Conservation (phyloP, 2,888 invertebrate genomes). For the Lysandra coridon region DNA sequence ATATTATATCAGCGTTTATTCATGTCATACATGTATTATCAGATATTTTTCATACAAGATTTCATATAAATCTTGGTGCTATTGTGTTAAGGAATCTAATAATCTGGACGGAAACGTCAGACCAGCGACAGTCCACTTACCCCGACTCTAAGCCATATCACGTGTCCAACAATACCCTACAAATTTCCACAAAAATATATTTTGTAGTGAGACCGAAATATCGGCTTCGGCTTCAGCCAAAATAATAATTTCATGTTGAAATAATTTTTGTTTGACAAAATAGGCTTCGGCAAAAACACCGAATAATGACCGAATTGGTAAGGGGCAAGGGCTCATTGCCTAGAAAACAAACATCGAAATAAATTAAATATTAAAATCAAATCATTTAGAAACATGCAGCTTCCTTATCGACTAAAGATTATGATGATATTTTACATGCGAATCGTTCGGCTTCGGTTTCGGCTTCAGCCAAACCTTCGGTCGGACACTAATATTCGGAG, state of each 20-base stretch:
- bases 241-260: background rate
- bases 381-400: no score
- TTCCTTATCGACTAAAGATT: no score
- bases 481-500: background rate
- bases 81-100: constrained; percentile 14
- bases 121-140: background rate
- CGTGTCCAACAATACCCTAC: constrained; percentile 22
- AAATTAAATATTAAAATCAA: no score
- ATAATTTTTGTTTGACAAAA: background rate
- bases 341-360: no score
- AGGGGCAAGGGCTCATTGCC: no score
- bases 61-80: background rate
- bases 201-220: background rate
- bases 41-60: background rate
- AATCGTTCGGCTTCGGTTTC: background rate
- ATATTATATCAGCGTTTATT: no score
- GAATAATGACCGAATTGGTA: no score
- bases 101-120: background rate
- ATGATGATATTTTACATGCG: no score
- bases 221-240: background rate
- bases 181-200: constrained; percentile 22
- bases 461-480: background rate
- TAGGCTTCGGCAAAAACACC: no score
- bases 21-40: no score
- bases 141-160: constrained; percentile 22